Base-by-base conservation (phyloP, 2,888 invertebrate species). In the Neocrepidodera transversa region DNA sequence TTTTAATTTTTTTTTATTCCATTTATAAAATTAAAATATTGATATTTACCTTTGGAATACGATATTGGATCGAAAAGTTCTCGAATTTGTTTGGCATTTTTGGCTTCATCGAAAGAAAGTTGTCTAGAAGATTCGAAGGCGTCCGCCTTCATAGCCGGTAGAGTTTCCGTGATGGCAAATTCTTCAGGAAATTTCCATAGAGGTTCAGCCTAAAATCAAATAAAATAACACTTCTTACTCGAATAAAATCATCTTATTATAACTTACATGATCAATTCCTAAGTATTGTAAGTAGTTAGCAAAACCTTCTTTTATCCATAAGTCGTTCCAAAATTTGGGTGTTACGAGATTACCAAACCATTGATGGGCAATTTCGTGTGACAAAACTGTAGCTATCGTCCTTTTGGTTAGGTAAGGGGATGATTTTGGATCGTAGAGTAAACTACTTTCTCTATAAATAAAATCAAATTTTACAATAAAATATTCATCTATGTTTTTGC, bases 261-360 rank as follows among this genome's bases (percentile, higher is more conserved):
- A 52, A 79, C 82, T 81, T 64, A 86, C 86, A 62, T 82, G 77
- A 62, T 84, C 75, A 1, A 84, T 82, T 0, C 84, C 85, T 0
- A 84, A 75, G 64, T 84, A 85, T 64, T 83, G 81, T 63, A 85
- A 79, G 68, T 85, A 86, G 0, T 85, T 84, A 1, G 92, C 89
- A 75, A 92, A 92, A 0, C 92, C 92, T 76, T 90, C 89, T 71
- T 89, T 89, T 16, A 90, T 79, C 89, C 89, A 90, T 5, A 87
- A 78, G 68, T 86, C 86, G 36, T 85, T 84, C 89, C 89, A 89
- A 88, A 88, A 88, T 16, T 79, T 78, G 74, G 87, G 87, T 2
- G 89, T 88, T 52, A 88, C 88, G 10, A 88, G 80, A 80, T 89
- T 87, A 0, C 90, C 90, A 75, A 89, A 90, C 89, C 90, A 90